A percentile compares a stretch with the other conserved stretches of the same genome.
Conservation (phyloP, 2,888 invertebrate species). For the Masnerella sp. region DNA sequence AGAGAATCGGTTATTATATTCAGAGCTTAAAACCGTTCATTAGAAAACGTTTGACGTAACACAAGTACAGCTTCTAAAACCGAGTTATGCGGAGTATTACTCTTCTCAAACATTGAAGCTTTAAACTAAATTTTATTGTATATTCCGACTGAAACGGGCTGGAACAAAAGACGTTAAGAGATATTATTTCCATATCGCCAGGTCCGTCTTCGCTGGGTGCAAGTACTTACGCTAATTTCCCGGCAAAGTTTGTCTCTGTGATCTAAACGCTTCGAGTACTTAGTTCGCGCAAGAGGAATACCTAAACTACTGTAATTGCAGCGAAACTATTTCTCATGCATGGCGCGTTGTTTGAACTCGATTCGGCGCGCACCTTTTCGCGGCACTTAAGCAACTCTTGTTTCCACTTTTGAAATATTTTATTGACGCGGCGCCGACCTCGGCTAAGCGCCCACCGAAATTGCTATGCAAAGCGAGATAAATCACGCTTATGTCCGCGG, state of each 20-base stretch:
- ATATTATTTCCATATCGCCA: conserved; percentile 38
- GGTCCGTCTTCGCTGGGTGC: conserved; percentile 6
- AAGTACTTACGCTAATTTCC: conserved; percentile 36
- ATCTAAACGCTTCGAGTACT: conserved; percentile 28
- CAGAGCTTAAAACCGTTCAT: too few species aligned
- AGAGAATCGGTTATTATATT: too few species aligned
- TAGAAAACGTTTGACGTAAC: conserved; percentile 14
- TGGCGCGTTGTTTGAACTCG: too few species aligned
- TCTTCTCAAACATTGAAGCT: conserved; percentile 14
- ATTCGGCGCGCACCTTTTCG: conserved; percentile 1
- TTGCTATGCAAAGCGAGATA: conserved; percentile 71
- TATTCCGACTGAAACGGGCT: conserved; percentile 14
- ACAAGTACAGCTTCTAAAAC: conserved; percentile 13
- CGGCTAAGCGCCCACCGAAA: conserved; percentile 62
- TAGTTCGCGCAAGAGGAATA: conserved; percentile 3
- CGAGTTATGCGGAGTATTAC: conserved; percentile 3
- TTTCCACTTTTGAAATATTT: conserved; percentile 14
- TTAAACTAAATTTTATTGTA: conserved; percentile 32
- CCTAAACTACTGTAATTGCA: conserved; percentile 19
- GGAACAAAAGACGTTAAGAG: conserved; percentile 29
- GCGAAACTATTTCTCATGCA: conserved; percentile 9
- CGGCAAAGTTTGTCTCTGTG: conserved; percentile 27
- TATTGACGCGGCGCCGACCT: conserved; percentile 58
- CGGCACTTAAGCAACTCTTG: conserved; percentile 4
- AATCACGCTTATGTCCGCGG: conserved; percentile 71